phyloP scores from a whole-genome alignment of 2,797 vertebrate species.

The Emys orbicularis region DNA sequence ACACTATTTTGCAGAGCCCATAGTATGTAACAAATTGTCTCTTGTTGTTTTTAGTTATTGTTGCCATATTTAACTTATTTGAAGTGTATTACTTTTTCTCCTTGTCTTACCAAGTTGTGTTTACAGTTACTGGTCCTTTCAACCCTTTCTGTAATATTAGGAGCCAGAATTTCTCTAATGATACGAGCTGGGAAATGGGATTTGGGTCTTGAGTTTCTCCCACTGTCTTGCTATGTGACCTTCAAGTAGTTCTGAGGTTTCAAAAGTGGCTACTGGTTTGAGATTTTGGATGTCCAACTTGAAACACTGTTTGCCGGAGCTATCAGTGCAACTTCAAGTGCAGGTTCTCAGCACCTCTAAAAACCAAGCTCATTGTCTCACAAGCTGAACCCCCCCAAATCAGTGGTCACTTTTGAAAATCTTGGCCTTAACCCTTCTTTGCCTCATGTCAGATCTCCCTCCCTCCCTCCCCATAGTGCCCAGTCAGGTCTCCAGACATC shows the following conservation, averaged over 20 bases:
- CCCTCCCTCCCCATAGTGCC: no score
- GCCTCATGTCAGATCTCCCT: background rate
- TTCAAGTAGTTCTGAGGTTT: background rate
- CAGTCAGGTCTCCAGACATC: no score
- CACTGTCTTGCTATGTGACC: background rate
- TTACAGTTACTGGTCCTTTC: constrained; percentile 13
- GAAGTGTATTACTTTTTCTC: constrained; percentile 63
- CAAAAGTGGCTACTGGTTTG: background rate
- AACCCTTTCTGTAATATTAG: background rate
- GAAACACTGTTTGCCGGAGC: background rate
- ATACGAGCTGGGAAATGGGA: background rate
- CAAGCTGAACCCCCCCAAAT: background rate
- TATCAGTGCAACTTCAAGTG: background rate
- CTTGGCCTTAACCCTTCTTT: background rate
- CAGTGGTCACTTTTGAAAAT: background rate
- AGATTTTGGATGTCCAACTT: background rate
- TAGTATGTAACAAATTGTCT: constrained; percentile 44
- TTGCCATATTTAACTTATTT: constrained; percentile 67
- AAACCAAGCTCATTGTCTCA: background rate
- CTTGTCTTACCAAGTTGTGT: constrained; percentile 49
- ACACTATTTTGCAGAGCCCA: constrained; percentile 31
- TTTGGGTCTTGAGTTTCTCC: background rate
- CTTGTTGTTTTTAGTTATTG: constrained; percentile 56
- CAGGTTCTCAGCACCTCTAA: background rate
- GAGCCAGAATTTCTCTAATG: background rate